phyloP scores from a whole-genome alignment of 1,140 invertebrate genomes.

The Bombyx mori region ASM3026992v2 NC_085112.1:10757501-10758000 shows the following conservation, averaged over 20 bases:
- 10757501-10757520: too few relatives aligned
- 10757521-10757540: too few relatives aligned
- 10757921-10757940: conserved; percentile 2
- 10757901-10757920: neutral
- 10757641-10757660: too few relatives aligned
- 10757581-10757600: too few relatives aligned
- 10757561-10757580: too few relatives aligned
- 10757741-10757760: conserved; percentile 6
- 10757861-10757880: neutral
- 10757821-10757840: conserved; percentile 3
- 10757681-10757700: neutral
- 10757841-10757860: conserved; percentile 9
- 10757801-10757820: neutral
- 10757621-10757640: too few relatives aligned
- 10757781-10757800: neutral
- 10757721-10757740: neutral
- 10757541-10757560: too few relatives aligned
- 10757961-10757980: too few relatives aligned
- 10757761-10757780: conserved; percentile 2
- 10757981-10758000: too few relatives aligned
- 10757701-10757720: neutral
- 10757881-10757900: neutral
- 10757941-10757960: neutral
- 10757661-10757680: neutral
- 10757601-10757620: too few relatives aligned